These are phyloP conservation scores for Ganaspis sp. DNA, from an alignment of 1,140 invertebrate genomes.

Conservation along the genomic window DNA sequence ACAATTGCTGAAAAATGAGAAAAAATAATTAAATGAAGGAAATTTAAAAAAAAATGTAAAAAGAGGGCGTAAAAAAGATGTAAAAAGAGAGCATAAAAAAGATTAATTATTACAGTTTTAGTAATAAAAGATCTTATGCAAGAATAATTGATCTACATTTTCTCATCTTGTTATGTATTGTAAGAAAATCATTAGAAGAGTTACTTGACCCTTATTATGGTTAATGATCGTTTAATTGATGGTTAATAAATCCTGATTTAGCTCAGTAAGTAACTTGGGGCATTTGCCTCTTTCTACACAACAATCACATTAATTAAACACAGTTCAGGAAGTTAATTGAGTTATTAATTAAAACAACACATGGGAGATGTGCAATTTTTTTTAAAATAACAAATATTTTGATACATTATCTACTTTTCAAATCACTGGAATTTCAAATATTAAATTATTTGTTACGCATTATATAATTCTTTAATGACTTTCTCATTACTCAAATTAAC, in stretches of 20 bases:
- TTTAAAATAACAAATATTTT: neutral
- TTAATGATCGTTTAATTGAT: constrained; percentile 61
- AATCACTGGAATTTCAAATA: no score
- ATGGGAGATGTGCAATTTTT: neutral
- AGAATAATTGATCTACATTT: neutral
- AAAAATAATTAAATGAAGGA: neutral
- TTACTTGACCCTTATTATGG: constrained; percentile 61
- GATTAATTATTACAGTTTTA: neutral
- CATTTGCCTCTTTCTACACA: constrained; percentile 38
- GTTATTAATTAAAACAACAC: neutral
- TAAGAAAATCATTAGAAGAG: constrained; percentile 35
- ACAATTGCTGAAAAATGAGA: constrained; percentile 84
- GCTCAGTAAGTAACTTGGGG: constrained; percentile 41
- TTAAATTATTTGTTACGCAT: no score
- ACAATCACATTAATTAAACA: neutral
- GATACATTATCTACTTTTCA: no score
- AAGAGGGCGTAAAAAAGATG: no score
- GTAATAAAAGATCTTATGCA: neutral
- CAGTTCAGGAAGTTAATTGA: neutral
- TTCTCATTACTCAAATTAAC: no score
- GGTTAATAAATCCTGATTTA: constrained; percentile 53
- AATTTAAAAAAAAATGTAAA: no score
- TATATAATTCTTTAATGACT: no score
- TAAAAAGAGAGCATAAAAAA: neutral
- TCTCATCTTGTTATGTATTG: constrained; percentile 21